phyloP scores from a whole-genome alignment of 1,140 invertebrate genomes.

The Bemisia tabaci region DNA sequence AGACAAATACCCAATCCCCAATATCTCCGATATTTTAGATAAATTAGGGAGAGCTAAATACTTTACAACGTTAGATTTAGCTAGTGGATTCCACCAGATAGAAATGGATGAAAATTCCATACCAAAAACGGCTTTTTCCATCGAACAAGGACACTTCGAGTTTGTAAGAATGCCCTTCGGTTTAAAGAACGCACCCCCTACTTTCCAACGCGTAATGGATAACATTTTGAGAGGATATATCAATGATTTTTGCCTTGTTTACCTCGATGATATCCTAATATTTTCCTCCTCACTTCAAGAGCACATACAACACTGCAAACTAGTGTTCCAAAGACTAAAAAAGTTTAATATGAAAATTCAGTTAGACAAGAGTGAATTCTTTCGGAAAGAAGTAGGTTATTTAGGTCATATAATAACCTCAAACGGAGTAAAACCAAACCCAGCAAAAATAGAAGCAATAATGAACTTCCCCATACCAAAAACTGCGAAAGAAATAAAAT shows the following conservation, averaged over 20 bases:
- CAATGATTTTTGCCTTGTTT: not conserved
- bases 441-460: conserved; percentile 24
- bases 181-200: conserved; percentile 30
- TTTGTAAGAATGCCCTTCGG: conserved; percentile 33
- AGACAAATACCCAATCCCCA: conserved; percentile 28
- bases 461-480: conserved; percentile 23
- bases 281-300: conserved; percentile 10
- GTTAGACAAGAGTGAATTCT: conserved; percentile 23
- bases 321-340: conserved; percentile 20
- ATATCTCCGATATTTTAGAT: conserved; percentile 14
- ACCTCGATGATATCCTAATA: conserved; percentile 15
- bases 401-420: conserved; percentile 26
- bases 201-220: conserved; percentile 30
- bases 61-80: conserved; percentile 36
- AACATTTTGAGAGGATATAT: not conserved
- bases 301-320: conserved; percentile 13
- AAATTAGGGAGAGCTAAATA: conserved; percentile 23
- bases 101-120: conserved; percentile 26
- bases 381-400: conserved; percentile 23
- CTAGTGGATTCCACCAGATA: conserved; percentile 36
- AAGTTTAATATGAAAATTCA: conserved; percentile 21
- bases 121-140: conserved; percentile 35
- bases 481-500: conserved; percentile 24
- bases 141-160: conserved; percentile 26
- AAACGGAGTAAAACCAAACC: conserved; percentile 26